Evolutionary conservation across 2,888 invertebrate species (phyloP), one percentile per base, ranked within the genome.

Genomic region (Hypsopygia costalis): DNA sequence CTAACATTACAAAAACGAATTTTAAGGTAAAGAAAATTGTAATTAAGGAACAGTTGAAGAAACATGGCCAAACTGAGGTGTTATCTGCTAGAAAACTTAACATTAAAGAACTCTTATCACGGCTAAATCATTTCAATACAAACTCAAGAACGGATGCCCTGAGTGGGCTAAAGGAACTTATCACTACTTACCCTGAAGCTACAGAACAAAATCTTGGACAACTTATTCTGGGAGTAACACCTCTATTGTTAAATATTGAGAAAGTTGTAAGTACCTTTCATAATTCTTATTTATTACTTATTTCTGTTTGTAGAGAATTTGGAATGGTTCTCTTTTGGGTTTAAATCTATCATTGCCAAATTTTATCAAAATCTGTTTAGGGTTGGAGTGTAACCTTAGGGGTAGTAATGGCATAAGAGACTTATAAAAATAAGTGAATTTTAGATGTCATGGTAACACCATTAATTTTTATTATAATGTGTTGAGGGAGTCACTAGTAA

Each of bases 1-100:
- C 94, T 37, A 98, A 98, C 90, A 93, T 96, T 3, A 98, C 98
- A 0, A 93, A 96, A 71, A 94, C 96, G 0, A 93, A 93, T 58
- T 97, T 98, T 62, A 97, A 97, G 90, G 92, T 97, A 0, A 94
- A 94, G 62, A 95, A 96, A 65, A 97, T 98, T 52, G 90, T 96
- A 1, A 91, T 98, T 28, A 91, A 91, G 30, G 94, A 95, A 58
- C 97, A 97, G 65, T 69, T 96, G 9, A 85, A 78, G 40, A 89
- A 90, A 44, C 90, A 90, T 58, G 81, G 77, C 11, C 63, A 64
- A 31, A 69, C 81, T 4, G 91, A 92, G 58, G 90, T 91, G 36
- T 77, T 93, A 25, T 94, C 94, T 36, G 91, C 88, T 22, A 89
- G 92, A 44, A 95, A 94, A 63, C 89, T 94, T 1, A 93, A 91